Evolutionary conservation across 2,888 invertebrate species (phyloP).

Genomic region (Loripinus fragilis): DNA sequence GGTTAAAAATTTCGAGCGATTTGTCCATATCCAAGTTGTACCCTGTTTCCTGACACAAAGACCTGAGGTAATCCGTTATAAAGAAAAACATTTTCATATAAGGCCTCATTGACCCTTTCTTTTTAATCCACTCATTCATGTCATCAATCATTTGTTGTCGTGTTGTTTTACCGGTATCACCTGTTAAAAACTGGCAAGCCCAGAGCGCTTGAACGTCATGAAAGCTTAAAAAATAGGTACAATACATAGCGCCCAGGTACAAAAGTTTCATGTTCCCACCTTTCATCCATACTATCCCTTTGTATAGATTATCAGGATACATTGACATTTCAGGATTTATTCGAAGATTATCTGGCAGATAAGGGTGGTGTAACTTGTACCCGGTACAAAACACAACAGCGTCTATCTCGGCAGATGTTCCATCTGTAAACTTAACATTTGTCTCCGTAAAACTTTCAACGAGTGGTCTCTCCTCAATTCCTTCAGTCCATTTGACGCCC

Average conservation of each 20-base stretch:
- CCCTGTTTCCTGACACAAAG: neutral
- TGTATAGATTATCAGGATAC: slow-evolving; percentile 22
- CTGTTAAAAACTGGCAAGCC: slow-evolving; percentile 3
- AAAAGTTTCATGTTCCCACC: slow-evolving; percentile 23
- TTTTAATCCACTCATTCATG: neutral
- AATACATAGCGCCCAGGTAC: slow-evolving; percentile 15
- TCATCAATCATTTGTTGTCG: neutral
- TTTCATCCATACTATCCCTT: slow-evolving; percentile 13
- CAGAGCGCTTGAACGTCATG: slow-evolving; percentile 24
- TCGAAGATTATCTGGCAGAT: slow-evolving; percentile 10
- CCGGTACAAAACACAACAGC: slow-evolving; percentile 45
- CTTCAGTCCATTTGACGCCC: slow-evolving; percentile 20
- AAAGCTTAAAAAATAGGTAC: neutral
- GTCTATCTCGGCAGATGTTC: slow-evolving; percentile 22
- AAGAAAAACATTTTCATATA: neutral
- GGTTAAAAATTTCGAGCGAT: neutral
- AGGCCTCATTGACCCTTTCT: neutral
- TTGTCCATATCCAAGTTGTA: neutral
- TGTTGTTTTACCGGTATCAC: neutral
- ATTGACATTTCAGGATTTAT: slow-evolving; percentile 3
- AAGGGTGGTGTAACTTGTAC: slow-evolving; percentile 24
- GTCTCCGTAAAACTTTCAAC: slow-evolving; percentile 16
- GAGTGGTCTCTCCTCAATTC: slow-evolving; percentile 29
- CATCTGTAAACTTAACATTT: slow-evolving; percentile 17
- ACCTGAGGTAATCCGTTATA: neutral